Evolutionary conservation across 1,140 invertebrate species (phyloP).

Genomic region (Drosophila rhopaloa): DNA sequence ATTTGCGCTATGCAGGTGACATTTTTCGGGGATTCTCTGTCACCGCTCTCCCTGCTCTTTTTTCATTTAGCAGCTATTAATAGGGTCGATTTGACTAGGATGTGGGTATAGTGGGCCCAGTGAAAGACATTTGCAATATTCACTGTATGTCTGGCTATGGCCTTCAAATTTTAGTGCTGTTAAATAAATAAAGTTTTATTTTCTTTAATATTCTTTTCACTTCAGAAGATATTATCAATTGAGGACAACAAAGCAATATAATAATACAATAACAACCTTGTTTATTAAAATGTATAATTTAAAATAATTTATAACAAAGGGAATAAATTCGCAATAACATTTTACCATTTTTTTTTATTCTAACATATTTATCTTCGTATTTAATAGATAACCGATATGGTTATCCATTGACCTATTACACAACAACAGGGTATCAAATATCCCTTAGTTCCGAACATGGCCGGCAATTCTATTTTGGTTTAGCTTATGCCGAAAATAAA

Average conservation of each 20-base stretch:
- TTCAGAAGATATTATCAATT: too few relatives aligned
- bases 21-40: slow-evolving; percentile 34
- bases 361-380: not conserved
- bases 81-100: slow-evolving; percentile 19
- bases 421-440: slow-evolving; percentile 3
- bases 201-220: too few relatives aligned
- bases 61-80: slow-evolving; percentile 26
- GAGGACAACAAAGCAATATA: too few relatives aligned
- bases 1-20: slow-evolving; percentile 58
- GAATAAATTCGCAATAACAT: too few relatives aligned
- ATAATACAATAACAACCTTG: too few relatives aligned
- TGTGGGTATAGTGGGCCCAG: not conserved
- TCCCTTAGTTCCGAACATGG: not conserved
- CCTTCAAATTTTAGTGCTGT: too few relatives aligned
- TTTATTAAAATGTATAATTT: too few relatives aligned
- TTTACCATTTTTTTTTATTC: too few relatives aligned
- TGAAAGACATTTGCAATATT: too few relatives aligned
- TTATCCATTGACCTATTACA: not conserved
- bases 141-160: too few relatives aligned
- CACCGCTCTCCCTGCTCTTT: slow-evolving; percentile 1
- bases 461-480: slow-evolving; percentile 20
- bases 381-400: not conserved
- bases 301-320: too few relatives aligned
- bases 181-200: too few relatives aligned
- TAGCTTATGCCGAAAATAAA: slow-evolving; percentile 42